Percentiles rank a stretch among this genome's conserved stretches.
Evolutionary conservation across 2,113 vertebrate species (phyloP).

Genomic region (Ictalurus furcatus): DNA sequence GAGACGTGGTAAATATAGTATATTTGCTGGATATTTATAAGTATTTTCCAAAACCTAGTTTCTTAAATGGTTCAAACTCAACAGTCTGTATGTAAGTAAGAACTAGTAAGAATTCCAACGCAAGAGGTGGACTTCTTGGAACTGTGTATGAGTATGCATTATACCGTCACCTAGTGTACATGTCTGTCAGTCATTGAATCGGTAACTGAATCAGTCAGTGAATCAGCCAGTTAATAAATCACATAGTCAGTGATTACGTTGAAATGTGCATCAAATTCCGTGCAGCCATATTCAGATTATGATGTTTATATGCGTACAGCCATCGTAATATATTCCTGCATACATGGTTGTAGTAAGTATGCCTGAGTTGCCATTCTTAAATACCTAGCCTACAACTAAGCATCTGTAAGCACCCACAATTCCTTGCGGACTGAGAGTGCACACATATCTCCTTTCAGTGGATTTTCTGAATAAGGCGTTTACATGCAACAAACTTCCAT

Average conservation of each 20-base stretch:
- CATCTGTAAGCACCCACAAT: too few species aligned
- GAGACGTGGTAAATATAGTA: background rate
- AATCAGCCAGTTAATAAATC: background rate
- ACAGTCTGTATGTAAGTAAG: background rate
- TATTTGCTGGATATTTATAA: background rate
- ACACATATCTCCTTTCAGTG: too few species aligned
- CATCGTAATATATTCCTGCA: too few species aligned
- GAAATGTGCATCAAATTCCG: too few species aligned
- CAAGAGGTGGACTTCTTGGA: background rate
- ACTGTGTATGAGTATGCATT: background rate
- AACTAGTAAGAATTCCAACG: background rate
- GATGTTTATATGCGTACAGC: too few species aligned
- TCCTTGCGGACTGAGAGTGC: too few species aligned
- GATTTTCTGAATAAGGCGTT: too few species aligned
- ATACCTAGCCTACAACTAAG: too few species aligned
- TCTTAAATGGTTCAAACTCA: background rate
- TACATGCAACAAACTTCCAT: too few species aligned
- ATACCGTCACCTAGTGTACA: background rate
- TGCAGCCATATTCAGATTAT: too few species aligned
- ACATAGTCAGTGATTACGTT: background rate
- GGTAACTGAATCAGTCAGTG: background rate
- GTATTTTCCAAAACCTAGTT: background rate
- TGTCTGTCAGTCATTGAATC: background rate
- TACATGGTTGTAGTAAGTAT: too few species aligned
- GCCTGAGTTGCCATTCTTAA: too few species aligned